Evolutionary conservation across 2,888 invertebrate genomes (phyloP).

Genomic region (Homarus gammarus): DNA sequence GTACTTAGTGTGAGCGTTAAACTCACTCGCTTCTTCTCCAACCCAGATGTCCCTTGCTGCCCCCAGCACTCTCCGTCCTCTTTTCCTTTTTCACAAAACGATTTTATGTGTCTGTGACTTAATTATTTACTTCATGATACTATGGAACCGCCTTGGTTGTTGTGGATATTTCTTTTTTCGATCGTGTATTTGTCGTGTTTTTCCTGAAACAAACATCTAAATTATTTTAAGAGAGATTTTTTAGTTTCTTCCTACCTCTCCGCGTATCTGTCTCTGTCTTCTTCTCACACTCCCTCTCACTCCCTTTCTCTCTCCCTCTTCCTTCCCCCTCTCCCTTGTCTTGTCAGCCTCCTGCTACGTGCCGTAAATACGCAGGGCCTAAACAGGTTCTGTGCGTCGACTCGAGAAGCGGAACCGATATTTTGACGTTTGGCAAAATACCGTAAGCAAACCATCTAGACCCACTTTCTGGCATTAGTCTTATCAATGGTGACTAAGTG

Average conservation of each 20-base stretch:
- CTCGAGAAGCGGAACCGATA: slow-evolving; percentile 15
- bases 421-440: slow-evolving; percentile 22
- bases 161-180: no score
- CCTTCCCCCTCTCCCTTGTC: slow-evolving; percentile 23
- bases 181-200: no score
- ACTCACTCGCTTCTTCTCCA: not conserved
- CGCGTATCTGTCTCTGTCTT: not conserved
- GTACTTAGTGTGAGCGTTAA: slow-evolving; percentile 33
- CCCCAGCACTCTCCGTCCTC: no score
- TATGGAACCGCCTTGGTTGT: no score
- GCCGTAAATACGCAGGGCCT: slow-evolving; percentile 40
- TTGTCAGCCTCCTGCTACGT: slow-evolving; percentile 52
- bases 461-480: not conserved
- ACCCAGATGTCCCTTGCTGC: slow-evolving; percentile 20
- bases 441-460: not conserved
- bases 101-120: no score
- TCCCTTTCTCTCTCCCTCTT: not conserved
- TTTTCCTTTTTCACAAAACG: no score
- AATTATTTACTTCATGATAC: no score
- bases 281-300: slow-evolving; percentile 11
- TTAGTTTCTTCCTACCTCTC: no score
- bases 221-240: no score
- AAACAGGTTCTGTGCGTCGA: slow-evolving; percentile 53
- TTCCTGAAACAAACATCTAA: no score
- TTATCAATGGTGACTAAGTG: not conserved